Conservation (phyloP, 2,113 vertebrate genomes). For the Mormyrus lacerda region DNA sequence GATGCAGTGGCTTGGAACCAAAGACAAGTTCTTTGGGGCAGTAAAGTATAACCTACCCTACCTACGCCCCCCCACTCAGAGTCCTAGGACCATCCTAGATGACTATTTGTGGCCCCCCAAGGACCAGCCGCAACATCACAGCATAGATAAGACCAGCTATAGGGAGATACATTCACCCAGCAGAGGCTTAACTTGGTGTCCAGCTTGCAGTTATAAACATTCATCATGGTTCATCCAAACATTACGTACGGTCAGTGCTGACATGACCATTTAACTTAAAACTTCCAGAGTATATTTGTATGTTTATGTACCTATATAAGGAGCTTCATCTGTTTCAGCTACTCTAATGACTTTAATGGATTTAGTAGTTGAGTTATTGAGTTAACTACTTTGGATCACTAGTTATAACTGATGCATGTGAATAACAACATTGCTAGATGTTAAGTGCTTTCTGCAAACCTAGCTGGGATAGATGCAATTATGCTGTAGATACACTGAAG, state of each 20-base stretch:
- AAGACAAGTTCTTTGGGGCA: background rate
- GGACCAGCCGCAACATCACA: background rate
- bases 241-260: background rate
- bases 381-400: background rate
- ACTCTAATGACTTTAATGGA: background rate
- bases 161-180: background rate
- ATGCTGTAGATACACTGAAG: background rate
- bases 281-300: background rate
- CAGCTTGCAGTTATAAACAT: background rate
- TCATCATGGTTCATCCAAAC: background rate
- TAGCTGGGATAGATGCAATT: background rate
- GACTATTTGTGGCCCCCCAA: too few relatives aligned
- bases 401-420: background rate
- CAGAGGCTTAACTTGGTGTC: background rate
- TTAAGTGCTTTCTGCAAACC: background rate
- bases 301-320: background rate
- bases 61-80: background rate
- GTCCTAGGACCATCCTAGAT: background rate
- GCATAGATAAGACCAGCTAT: background rate
- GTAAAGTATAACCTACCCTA: background rate
- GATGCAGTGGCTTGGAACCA: background rate
- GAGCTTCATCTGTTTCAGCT: background rate
- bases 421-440: background rate
- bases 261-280: background rate
- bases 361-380: background rate